phyloP scores from a whole-genome alignment of 2,888 invertebrate species.

The Lycophotia porphyrea region DNA sequence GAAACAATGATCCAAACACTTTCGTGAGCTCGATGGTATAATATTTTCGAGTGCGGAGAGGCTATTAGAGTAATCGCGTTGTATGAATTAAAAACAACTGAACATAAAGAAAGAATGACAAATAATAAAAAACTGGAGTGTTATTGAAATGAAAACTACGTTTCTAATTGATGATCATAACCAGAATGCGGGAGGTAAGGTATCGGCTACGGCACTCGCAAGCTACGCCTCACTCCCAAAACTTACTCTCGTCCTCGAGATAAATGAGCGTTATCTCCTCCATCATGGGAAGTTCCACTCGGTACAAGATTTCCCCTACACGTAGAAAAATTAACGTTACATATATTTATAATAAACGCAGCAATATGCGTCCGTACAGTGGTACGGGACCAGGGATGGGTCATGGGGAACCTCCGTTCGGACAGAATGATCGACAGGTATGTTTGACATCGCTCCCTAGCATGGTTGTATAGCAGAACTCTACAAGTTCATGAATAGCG shows the following conservation, averaged over 20 bases:
- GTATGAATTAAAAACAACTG: constrained; percentile 85
- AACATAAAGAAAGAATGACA: constrained; percentile 86
- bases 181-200: constrained; percentile 91
- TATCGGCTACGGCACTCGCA: constrained; percentile 92
- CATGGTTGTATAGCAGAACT: constrained; percentile 70
- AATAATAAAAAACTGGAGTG: constrained; percentile 88
- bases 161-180: constrained; percentile 91
- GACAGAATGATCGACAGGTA: constrained; percentile 55
- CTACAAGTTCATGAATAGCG: constrained; percentile 81
- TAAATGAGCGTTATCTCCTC: constrained; percentile 98
- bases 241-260: constrained; percentile 96
- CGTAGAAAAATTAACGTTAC: constrained; percentile 91
- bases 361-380: constrained; percentile 67
- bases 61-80: constrained; percentile 87
- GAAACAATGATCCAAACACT: constrained; percentile 79
- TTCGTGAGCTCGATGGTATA: constrained; percentile 82
- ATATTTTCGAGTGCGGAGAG: constrained; percentile 85
- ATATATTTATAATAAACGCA: constrained; percentile 82
- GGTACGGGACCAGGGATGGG: constrained; percentile 65
- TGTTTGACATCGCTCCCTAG: constrained; percentile 60
- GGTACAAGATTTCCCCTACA: constrained; percentile 97
- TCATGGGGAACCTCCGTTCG: constrained; percentile 59
- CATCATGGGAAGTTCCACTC: constrained; percentile 98
- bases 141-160: constrained; percentile 90
- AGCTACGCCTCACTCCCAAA: constrained; percentile 91